Evolutionary conservation across 2,113 vertebrate species (phyloP).

Genomic region (Pseudopodoces humilis): DNA sequence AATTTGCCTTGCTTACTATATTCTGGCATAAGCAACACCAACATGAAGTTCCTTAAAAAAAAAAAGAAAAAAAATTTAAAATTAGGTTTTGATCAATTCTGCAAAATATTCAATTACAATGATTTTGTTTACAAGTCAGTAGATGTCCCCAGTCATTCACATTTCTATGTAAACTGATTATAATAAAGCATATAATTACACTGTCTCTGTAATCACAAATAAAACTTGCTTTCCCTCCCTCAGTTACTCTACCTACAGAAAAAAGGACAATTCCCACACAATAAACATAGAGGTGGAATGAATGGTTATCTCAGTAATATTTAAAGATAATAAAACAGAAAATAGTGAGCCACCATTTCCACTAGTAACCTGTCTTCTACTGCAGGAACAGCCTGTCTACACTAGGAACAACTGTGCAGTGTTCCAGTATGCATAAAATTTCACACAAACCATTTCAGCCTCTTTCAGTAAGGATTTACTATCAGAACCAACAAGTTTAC

Average conservation of each 20-base stretch:
- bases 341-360: not conserved
- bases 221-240: not conserved
- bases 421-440: not conserved
- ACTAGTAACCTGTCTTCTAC: not conserved
- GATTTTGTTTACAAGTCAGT: slow-evolving; percentile 30
- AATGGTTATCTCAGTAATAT: not conserved
- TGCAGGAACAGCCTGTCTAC: not conserved
- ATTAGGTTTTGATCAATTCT: slow-evolving; percentile 42
- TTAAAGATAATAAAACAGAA: not conserved
- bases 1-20: slow-evolving; percentile 67
- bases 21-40: slow-evolving; percentile 69
- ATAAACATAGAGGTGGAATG: not conserved
- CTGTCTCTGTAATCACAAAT: not conserved
- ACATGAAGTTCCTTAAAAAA: slow-evolving; percentile 73
- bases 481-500: not conserved
- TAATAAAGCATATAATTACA: not conserved
- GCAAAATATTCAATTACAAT: not conserved
- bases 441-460: not conserved
- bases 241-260: not conserved
- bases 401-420: not conserved
- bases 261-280: not conserved
- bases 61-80: slow-evolving; percentile 25
- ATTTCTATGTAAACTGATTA: slow-evolving; percentile 15
- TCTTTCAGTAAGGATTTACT: not conserved
- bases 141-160: not conserved